Evolutionary conservation across 1,140 invertebrate genomes (phyloP).

Genomic region (Bombus superbus): DNA sequence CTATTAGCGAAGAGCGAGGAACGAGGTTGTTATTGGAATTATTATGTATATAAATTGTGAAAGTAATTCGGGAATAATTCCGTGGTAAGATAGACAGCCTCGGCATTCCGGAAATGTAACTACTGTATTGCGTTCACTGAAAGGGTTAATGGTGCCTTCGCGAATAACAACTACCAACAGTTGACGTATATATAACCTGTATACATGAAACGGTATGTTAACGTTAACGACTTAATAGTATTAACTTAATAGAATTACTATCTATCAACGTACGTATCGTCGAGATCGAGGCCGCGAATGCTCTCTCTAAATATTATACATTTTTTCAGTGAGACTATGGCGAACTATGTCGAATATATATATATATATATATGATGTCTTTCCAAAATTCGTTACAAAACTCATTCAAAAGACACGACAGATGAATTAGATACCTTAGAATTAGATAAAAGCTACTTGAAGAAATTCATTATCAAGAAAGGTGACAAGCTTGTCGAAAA

Average conservation of each 20-base stretch:
- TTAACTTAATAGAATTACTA: not conserved
- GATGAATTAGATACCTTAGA: not conserved
- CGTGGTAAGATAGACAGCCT: no score
- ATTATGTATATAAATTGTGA: no score
- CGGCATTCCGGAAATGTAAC: not conserved
- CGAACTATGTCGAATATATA: no score
- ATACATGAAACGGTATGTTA: conserved; percentile 6
- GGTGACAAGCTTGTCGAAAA: no score
- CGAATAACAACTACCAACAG: not conserved
- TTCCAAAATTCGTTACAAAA: no score
- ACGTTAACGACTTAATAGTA: conserved; percentile 36
- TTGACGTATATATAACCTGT: not conserved
- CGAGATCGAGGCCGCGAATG: no score
- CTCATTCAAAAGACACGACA: no score
- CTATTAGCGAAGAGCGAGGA: not conserved
- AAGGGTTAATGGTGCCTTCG: not conserved
- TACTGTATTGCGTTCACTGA: not conserved
- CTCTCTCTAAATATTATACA: no score
- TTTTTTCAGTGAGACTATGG: no score
- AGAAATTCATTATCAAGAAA: no score
- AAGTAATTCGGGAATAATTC: not conserved
- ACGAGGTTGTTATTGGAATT: no score
- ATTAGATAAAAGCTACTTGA: not conserved
- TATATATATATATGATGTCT: no score
- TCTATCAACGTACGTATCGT: not conserved